phyloP scores from a whole-genome alignment of 2,888 invertebrate species.

The Drosophila tripunctata region DNA sequence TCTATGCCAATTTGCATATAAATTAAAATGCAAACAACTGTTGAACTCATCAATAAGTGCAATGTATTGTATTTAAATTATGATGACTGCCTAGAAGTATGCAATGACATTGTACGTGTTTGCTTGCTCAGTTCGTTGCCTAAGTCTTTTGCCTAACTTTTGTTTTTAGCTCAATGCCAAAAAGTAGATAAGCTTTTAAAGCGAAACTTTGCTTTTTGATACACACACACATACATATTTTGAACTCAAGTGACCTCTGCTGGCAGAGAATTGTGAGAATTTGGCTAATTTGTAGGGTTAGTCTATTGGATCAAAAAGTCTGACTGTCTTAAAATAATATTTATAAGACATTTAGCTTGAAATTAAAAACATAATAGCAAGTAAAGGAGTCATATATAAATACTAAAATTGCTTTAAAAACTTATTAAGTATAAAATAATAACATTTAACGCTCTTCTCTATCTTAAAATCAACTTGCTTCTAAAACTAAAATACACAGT shows the following conservation, averaged over 20 bases:
- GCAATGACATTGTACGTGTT: background rate
- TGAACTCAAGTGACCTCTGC: slow-evolving; percentile 12
- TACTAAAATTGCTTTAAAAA: too few species aligned
- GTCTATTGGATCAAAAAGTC: too few species aligned
- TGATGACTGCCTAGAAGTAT: slow-evolving; percentile 30
- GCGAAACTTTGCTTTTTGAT: background rate
- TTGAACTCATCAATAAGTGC: slow-evolving; percentile 1
- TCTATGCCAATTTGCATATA: slow-evolving; percentile 62
- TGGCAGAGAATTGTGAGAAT: background rate
- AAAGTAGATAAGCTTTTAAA: slow-evolving; percentile 13
- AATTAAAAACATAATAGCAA: too few species aligned
- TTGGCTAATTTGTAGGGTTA: too few species aligned
- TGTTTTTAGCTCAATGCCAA: slow-evolving; percentile 6
- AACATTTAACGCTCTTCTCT: too few species aligned
- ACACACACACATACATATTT: background rate
- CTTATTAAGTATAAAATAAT: too few species aligned
- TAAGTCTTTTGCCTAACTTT: slow-evolving; percentile 51
- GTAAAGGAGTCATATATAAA: too few species aligned
- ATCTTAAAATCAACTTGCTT: too few species aligned
- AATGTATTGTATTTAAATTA: background rate
- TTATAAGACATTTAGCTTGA: too few species aligned
- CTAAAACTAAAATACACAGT: too few species aligned
- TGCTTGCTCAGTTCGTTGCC: slow-evolving; percentile 39
- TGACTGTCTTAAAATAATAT: too few species aligned
- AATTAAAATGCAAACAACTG: slow-evolving; percentile 53